Percentiles rank a stretch among this genome's conserved stretches.
phyloP scores from a whole-genome alignment of 2,888 invertebrate genomes.

The Agrotis exclamationis region DNA sequence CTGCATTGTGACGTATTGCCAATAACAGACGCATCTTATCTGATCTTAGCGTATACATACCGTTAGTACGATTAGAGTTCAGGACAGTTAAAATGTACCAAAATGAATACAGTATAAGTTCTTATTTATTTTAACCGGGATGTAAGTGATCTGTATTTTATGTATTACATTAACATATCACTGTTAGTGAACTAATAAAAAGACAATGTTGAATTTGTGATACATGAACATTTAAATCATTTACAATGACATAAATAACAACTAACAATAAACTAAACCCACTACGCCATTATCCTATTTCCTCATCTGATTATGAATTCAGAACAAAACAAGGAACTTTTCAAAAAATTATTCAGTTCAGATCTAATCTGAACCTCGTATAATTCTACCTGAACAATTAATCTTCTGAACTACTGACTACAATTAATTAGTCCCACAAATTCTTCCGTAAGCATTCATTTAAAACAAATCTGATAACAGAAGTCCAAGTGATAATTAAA shows the following conservation, averaged over 20 bases:
- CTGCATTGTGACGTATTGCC: too few species aligned
- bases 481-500: slow-evolving; percentile 49
- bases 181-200: not conserved
- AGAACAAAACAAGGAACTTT: slow-evolving; percentile 33
- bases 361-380: slow-evolving; percentile 36
- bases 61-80: too few species aligned
- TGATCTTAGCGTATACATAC: too few species aligned
- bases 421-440: slow-evolving; percentile 32
- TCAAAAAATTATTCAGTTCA: not conserved
- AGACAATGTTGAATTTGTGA: not conserved
- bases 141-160: not conserved
- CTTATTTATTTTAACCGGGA: too few species aligned
- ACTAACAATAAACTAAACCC: too few species aligned
- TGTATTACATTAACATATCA: not conserved
- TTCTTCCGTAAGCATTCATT: slow-evolving; percentile 43
- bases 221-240: slow-evolving; percentile 3
- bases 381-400: slow-evolving; percentile 34
- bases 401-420: slow-evolving; percentile 20
- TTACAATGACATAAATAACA: not conserved
- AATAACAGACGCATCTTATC: too few species aligned
- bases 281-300: not conserved
- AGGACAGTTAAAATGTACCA: too few species aligned
- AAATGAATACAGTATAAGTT: too few species aligned
- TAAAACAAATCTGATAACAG: slow-evolving; percentile 45
- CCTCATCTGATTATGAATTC: slow-evolving; percentile 10